Evolutionary conservation across 1,140 invertebrate genomes (phyloP).

Genomic region (Brachystomella parvula): DNA sequence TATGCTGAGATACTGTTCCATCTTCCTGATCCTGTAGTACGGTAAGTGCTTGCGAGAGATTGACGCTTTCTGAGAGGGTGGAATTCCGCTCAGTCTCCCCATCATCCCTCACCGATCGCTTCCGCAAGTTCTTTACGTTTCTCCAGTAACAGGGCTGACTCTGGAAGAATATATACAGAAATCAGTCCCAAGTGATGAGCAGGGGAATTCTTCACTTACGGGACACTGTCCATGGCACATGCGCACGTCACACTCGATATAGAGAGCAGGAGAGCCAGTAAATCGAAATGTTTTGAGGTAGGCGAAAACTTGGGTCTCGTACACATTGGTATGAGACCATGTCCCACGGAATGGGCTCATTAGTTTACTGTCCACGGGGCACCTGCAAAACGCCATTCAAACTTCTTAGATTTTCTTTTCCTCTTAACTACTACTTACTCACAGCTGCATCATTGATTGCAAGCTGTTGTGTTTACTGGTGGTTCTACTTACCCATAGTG

Average conservation of each 20-base stretch:
- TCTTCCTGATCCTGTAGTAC: constrained; percentile 79
- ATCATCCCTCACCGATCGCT: constrained; percentile 49
- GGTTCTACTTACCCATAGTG: constrained; percentile 65
- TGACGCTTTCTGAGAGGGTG: constrained; percentile 73
- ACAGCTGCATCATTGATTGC: too few species aligned
- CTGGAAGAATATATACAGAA: constrained; percentile 46
- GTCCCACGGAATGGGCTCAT: constrained; percentile 85
- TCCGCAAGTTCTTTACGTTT: constrained; percentile 67
- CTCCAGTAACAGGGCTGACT: constrained; percentile 88
- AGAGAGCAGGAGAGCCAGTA: constrained; percentile 82
- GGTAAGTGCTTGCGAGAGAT: constrained; percentile 75
- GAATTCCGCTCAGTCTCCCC: constrained; percentile 31
- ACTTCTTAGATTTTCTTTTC: background rate
- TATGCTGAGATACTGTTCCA: constrained; percentile 47
- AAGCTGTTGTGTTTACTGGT: background rate
- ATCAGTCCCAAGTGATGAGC: background rate
- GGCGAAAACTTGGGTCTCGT: constrained; percentile 79
- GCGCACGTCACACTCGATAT: constrained; percentile 87
- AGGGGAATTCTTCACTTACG: constrained; percentile 50
- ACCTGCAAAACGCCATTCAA: constrained; percentile 48
- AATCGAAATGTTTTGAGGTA: constrained; percentile 93
- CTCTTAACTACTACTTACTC: too few species aligned
- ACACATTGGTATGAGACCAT: constrained; percentile 82
- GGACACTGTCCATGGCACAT: constrained; percentile 92
- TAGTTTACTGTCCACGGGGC: constrained; percentile 83